phyloP scores from a whole-genome alignment of 2,113 vertebrate genomes.

The Nestor notabilis region DNA sequence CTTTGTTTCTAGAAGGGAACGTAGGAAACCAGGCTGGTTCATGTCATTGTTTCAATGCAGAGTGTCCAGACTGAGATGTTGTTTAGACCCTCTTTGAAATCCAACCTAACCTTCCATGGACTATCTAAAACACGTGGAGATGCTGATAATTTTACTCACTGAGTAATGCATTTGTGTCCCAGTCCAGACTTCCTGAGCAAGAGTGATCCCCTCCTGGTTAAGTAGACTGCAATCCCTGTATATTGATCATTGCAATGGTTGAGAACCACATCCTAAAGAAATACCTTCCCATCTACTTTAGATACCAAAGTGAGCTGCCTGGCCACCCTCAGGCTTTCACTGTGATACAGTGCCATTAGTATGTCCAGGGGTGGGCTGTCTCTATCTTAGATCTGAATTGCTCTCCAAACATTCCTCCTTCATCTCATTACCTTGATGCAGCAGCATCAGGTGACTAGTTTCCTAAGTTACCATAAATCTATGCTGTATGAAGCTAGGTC shows the following conservation, averaged over 20 bases:
- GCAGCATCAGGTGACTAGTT: neutral
- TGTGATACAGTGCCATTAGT: neutral
- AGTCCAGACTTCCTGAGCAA: neutral
- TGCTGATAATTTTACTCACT: neutral
- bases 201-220: neutral
- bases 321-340: neutral
- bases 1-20: neutral
- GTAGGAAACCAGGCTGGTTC: neutral
- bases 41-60: neutral
- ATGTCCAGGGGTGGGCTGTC: neutral
- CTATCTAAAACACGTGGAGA: neutral
- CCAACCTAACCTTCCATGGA: accelerated
- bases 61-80: neutral
- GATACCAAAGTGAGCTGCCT: neutral
- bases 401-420: neutral
- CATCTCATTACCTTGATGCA: neutral
- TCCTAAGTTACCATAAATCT: neutral
- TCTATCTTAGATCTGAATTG: neutral
- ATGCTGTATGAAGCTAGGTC: neutral
- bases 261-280: neutral
- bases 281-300: neutral
- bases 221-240: accelerated
- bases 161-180: neutral
- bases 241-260: neutral
- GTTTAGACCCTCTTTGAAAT: neutral